phyloP scores from a whole-genome alignment of 2,888 invertebrate genomes.

The Thera britannica region DNA sequence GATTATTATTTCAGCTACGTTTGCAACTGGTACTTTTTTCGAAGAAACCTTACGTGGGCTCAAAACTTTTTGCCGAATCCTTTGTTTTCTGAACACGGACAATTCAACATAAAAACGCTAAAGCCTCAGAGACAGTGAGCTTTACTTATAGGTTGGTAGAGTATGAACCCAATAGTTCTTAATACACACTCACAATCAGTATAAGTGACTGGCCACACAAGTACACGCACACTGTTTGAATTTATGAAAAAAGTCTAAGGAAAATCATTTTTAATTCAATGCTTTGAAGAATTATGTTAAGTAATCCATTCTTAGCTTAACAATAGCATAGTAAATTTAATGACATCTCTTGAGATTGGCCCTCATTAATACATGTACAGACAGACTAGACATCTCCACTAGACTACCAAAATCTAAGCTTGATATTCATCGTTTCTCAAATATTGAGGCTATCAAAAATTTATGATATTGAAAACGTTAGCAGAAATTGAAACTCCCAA shows the following conservation, averaged over 20 bases:
- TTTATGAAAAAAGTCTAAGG: too few relatives aligned
- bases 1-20: conserved; percentile 56
- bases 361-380: not conserved
- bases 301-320: not conserved
- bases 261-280: too few relatives aligned
- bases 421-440: not conserved
- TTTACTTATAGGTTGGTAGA: not conserved
- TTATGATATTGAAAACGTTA: not conserved
- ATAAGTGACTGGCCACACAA: too few relatives aligned
- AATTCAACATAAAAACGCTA: conserved; percentile 56
- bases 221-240: too few relatives aligned
- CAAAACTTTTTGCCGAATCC: conserved; percentile 56
- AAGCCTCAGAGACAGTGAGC: not conserved
- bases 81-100: conserved; percentile 63
- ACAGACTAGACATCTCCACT: not conserved
- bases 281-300: too few relatives aligned
- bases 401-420: not conserved
- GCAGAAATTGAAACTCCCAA: not conserved
- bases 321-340: not conserved
- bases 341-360: not conserved
- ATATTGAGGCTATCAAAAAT: too few relatives aligned
- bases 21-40: conserved; percentile 49
- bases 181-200: too few relatives aligned
- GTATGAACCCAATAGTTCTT: not conserved
- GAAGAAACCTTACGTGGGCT: conserved; percentile 54